Percentiles rank a stretch among this genome's conserved stretches.
Conservation (phyloP, 2,888 invertebrate species). For the Steinernema hermaphroditum region DNA sequence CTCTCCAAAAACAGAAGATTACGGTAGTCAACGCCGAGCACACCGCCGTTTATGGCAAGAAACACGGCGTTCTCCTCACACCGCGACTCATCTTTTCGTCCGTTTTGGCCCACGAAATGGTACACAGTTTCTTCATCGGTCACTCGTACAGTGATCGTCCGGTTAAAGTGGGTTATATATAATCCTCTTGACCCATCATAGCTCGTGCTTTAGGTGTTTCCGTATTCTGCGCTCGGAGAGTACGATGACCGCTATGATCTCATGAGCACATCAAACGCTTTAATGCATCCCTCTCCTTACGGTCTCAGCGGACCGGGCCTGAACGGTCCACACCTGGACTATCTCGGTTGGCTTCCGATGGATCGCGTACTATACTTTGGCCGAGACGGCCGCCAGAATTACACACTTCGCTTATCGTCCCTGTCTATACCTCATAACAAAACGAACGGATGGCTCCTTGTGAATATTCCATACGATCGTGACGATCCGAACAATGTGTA, state of each 20-base stretch:
- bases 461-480: constrained; percentile 60
- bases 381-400: constrained; percentile 56
- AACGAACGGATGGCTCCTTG: constrained; percentile 55
- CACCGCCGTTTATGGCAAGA: constrained; percentile 58
- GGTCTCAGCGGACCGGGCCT: constrained; percentile 63
- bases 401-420: constrained; percentile 55
- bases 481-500: constrained; percentile 61
- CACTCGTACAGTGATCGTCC: constrained; percentile 64
- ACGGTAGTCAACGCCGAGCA: constrained; percentile 57
- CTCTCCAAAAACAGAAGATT: constrained; percentile 50
- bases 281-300: constrained; percentile 55
- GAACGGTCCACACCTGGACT: constrained; percentile 64
- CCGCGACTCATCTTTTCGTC: constrained; percentile 58
- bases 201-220: constrained; percentile 52
- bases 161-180: constrained; percentile 45
- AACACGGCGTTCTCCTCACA: constrained; percentile 59
- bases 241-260: constrained; percentile 65
- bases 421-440: constrained; percentile 55
- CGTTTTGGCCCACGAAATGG: constrained; percentile 65
- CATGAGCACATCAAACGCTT: constrained; percentile 65
- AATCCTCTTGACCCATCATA: background rate
- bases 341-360: constrained; percentile 64
- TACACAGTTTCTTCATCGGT: constrained; percentile 63
- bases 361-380: constrained; percentile 62
- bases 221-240: constrained; percentile 58